Evolutionary conservation across 2,797 vertebrate species (phyloP).

Genomic region (Borostomias antarcticus): DNA sequence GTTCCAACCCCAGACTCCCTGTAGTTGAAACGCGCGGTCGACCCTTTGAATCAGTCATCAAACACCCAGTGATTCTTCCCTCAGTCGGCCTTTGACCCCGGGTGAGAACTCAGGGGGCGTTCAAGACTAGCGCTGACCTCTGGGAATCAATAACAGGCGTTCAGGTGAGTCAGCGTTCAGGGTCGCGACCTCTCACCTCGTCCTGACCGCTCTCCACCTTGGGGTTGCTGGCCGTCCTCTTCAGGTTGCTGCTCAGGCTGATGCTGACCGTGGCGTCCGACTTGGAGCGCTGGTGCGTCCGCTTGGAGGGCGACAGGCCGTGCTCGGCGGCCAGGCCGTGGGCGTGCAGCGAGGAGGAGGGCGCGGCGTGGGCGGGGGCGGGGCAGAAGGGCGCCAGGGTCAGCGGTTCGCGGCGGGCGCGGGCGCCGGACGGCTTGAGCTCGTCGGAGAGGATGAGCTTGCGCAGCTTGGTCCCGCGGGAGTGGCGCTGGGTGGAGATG

Average conservation of each 20-base stretch:
- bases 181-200: slow-evolving; percentile 86
- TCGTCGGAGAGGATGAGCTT: slow-evolving; percentile 95
- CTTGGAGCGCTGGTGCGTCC: slow-evolving; percentile 97
- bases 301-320: slow-evolving; percentile 88
- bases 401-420: slow-evolving; percentile 73
- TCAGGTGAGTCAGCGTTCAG: no score
- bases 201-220: slow-evolving; percentile 93
- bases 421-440: slow-evolving; percentile 84
- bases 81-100: no score
- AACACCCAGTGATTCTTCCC: no score
- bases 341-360: slow-evolving; percentile 54
- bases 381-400: slow-evolving; percentile 78
- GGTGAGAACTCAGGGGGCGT: neutral
- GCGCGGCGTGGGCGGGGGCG: slow-evolving; percentile 7
- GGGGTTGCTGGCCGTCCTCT: slow-evolving; percentile 94
- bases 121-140: neutral
- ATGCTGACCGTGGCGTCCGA: slow-evolving; percentile 92
- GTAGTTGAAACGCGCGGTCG: no score
- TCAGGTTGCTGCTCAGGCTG: slow-evolving; percentile 93
- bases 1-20: no score
- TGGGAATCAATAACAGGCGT: no score
- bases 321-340: slow-evolving; percentile 69
- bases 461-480: slow-evolving; percentile 91
- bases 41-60: no score
- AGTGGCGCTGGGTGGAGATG: slow-evolving; percentile 96